Evolutionary conservation across 2,113 vertebrate species (phyloP), one percentile per base, ranked within the genome.

Genomic region (Panthera uncia): DNA sequence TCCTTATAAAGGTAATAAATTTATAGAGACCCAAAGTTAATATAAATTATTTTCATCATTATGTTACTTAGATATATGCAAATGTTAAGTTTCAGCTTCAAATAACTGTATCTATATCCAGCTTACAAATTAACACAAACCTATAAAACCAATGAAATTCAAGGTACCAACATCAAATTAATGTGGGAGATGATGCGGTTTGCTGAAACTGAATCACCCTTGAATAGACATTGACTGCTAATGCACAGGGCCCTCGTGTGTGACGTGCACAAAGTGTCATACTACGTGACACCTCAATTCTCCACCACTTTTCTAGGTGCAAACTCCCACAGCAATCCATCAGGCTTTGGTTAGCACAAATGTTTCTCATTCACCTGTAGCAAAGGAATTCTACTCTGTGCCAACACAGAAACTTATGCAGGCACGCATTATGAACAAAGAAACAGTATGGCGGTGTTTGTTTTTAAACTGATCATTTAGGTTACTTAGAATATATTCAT

Each of bases 61-160:
- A 82, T 87, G 38, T 82, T 86, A 79, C n/a, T 81, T 91, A 91
- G 33, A 73, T 57, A 89, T n/a, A 89, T 57, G 19, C n/a, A 95
- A 79, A 50, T 55, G n/a, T 82, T 82, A 86, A 92, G 81, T 89
- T 89, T 92, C 61, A 89, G 6, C 36, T 82, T 87, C 13, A 83
- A 52, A 31, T 18, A 87, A 74, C 23, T 73, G 66, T 52, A 61
- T 27, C 61, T 36, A 96, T 92, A 92, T 79, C 71, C 81, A 94
- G 21, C 29, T 94, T 96, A 48, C 11, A 74, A 89, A 74, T 73
- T 92, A 87, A 78, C 33, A 95, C 48, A 90, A 45, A 93, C 50
- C 81, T 36, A 93, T 33, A 93, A 91, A 68, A 87, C 41, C 45
- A 92, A 78, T 50, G 33, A 85, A 84, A 94, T 73, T 95, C 16